phyloP scores from a whole-genome alignment of 2,113 vertebrate genomes.

The Rynchops niger region DNA sequence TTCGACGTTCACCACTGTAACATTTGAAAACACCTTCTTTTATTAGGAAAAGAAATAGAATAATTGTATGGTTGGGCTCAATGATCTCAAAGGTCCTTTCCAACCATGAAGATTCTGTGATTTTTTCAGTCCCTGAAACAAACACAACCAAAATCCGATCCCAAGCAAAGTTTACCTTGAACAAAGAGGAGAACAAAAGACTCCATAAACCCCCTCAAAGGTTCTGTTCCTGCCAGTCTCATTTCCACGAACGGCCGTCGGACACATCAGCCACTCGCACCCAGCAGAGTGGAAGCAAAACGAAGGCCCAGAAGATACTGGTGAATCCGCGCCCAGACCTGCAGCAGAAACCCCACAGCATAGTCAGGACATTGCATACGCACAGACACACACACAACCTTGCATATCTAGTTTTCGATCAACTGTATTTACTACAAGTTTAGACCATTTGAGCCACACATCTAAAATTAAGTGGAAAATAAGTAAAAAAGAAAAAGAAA shows the following conservation, averaged over 20 bases:
- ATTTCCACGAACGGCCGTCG: not conserved
- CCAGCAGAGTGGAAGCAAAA: not conserved
- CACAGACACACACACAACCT: not conserved
- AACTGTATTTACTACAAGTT: not conserved
- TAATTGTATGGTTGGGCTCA: not conserved
- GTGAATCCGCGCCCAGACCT: not conserved
- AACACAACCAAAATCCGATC: not conserved
- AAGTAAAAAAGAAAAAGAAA: not conserved
- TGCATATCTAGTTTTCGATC: not conserved
- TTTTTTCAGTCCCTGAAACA: not conserved
- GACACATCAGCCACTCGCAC: not conserved
- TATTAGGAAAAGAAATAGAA: not conserved
- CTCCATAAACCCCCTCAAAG: not conserved
- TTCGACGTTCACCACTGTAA: not conserved
- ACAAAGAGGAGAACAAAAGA: not conserved
- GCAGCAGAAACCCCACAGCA: not conserved
- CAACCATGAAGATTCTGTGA: too few species aligned
- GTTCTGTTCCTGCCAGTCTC: not conserved
- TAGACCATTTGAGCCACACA: not conserved
- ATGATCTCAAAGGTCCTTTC: too few species aligned
- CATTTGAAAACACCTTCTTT: not conserved
- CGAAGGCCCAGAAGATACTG: not conserved
- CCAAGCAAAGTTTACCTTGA: not conserved
- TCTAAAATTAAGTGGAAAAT: not conserved
- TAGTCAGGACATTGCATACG: not conserved